Base-by-base conservation (phyloP, 1,140 invertebrate species). In the Pygmarrhopalites habei region DNA sequence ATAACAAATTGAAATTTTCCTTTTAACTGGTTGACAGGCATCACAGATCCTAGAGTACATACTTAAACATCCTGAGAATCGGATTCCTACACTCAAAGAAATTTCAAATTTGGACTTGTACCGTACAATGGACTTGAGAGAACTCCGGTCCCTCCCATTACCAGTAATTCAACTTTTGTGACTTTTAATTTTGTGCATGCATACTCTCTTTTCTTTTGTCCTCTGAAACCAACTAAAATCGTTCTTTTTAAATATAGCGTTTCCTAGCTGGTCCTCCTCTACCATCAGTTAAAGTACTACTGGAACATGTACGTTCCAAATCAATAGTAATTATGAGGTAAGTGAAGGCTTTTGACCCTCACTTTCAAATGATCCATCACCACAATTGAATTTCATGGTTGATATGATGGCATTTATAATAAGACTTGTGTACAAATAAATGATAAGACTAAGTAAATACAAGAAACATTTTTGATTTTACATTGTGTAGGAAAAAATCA, bases 101-200 rank as follows among this genome's bases (percentile, higher is more conserved):
- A 78, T 93, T 71, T 76, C 90, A 46, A 75, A 87, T 46, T 86
- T 86, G 70, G 89, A 92, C 73, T 80, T 91, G 58, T 93, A 92
- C 74, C 79, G 89, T 67, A 89, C 89, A 73, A 88, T 92, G 62
- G 90, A 93, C 77, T 80, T 92, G 44, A 80, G 90, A 57, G 89
- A 92, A 78, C 83, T 93, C 81, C 80, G 87, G 73, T 78, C 80
- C 39, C 77, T 79, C 58, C 79, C 81, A 12, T 75, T 81, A 41
- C 80, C 80, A 55, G 81, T 82, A 72, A 73, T 74, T 56, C 21
- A n/a, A n/a, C n/a, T 30, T 10, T 15, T n/a, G 10, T 7, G 1
- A 21, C 4, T 46, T 23, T 28, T 49, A 12, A 49, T 49, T 49
- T 12, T 49, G 21, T 17, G 14, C 21, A 55, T 26, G 19, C 10